Evolutionary conservation across 2,113 vertebrate genomes (phyloP).

Genomic region (Corythaeola cristata): DNA sequence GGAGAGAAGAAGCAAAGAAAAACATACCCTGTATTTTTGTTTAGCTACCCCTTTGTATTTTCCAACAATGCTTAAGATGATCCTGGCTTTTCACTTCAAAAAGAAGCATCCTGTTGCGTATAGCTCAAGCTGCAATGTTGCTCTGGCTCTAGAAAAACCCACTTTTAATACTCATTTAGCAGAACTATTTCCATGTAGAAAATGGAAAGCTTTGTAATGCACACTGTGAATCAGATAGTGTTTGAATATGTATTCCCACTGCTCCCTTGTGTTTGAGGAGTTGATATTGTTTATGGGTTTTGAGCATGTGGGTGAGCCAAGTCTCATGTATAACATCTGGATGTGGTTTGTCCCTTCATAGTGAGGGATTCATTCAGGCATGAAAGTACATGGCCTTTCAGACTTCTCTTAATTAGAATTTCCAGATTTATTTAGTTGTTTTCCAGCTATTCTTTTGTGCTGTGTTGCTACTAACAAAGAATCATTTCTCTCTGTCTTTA

Average conservation of each 20-base stretch:
- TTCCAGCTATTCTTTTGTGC: not conserved
- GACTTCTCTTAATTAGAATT: not conserved
- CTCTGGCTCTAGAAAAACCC: not conserved
- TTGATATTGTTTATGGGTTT: not conserved
- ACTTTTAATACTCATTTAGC: not conserved
- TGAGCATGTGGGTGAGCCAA: not conserved
- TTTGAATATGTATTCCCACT: not conserved
- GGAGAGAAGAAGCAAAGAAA: constrained; percentile 22
- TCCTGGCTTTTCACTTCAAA: not conserved
- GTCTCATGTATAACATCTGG: not conserved
- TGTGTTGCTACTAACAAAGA: not conserved
- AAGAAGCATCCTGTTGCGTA: not conserved
- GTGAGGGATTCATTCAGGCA: not conserved
- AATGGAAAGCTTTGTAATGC: not conserved
- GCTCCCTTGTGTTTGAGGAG: not conserved
- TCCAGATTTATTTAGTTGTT: not conserved
- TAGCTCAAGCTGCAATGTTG: not conserved
- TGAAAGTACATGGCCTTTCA: not conserved
- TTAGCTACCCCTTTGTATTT: not conserved
- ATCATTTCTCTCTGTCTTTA: not conserved
- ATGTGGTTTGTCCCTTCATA: not conserved
- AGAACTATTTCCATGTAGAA: not conserved
- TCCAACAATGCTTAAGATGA: not conserved
- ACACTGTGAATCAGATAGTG: too few species aligned
- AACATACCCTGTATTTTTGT: not conserved